phyloP scores from a whole-genome alignment of 1,140 invertebrate genomes.

The Euura lappo region DNA sequence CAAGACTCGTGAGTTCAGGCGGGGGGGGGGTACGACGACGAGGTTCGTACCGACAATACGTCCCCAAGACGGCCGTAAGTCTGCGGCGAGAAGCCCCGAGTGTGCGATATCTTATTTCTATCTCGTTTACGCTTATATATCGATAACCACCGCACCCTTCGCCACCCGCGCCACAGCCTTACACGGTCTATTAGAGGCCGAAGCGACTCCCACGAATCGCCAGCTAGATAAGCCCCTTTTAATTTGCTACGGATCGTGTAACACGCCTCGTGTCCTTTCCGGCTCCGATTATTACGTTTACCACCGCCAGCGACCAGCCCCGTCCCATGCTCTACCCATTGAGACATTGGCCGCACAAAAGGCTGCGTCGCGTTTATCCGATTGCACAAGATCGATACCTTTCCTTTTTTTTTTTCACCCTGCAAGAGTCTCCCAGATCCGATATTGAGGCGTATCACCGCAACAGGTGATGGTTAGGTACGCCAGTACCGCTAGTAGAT shows the following conservation, averaged over 20 bases:
- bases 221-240: not conserved
- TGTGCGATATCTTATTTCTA: constrained; percentile 52
- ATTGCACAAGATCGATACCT: too few relatives aligned
- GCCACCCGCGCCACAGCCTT: not conserved
- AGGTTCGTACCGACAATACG: not conserved
- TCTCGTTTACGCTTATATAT: constrained; percentile 18
- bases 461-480: too few relatives aligned
- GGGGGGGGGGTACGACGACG: not conserved
- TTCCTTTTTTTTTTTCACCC: too few relatives aligned
- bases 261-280: not conserved
- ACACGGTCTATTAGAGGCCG: not conserved
- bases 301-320: too few relatives aligned
- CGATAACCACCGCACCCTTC: not conserved
- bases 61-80: constrained; percentile 41
- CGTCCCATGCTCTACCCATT: too few relatives aligned
- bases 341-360: too few relatives aligned
- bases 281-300: too few relatives aligned
- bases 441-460: too few relatives aligned
- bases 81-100: constrained; percentile 54
- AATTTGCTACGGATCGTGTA: not conserved
- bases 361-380: too few relatives aligned
- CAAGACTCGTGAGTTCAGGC: not conserved
- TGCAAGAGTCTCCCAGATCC: too few relatives aligned
- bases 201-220: not conserved
- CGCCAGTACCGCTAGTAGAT: too few relatives aligned